A percentile compares a stretch with the other conserved stretches of the same genome.
phyloP scores from a whole-genome alignment of 2,888 invertebrate genomes.

The Sarcophaga variegata region DNA sequence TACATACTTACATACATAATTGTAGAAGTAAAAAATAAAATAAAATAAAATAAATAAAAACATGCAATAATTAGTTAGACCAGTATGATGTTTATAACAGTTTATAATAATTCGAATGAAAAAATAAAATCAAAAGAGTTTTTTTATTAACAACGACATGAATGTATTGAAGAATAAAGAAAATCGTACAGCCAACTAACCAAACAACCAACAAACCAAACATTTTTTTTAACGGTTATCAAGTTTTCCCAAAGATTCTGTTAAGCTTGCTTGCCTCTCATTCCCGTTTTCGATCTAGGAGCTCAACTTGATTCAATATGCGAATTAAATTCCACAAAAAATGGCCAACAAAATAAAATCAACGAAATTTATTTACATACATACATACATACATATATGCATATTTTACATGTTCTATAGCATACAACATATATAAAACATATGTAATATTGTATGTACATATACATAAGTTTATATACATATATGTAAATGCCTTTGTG shows the following conservation, averaged over 20 bases:
- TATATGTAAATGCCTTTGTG: not conserved
- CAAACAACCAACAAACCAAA: constrained; percentile 64
- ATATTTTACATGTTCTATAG: constrained; percentile 11
- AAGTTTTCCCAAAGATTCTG: constrained; percentile 82
- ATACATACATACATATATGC: not conserved
- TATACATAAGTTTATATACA: constrained; percentile 16
- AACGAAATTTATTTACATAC: constrained; percentile 35
- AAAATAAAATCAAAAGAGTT: constrained; percentile 14
- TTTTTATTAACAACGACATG: no score
- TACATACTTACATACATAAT: constrained; percentile 57
- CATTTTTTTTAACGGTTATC: constrained; percentile 76
- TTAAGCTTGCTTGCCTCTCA: constrained; percentile 82
- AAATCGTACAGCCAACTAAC: not conserved
- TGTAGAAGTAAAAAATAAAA: constrained; percentile 32
- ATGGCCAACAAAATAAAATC: constrained; percentile 61
- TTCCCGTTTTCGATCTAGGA: constrained; percentile 82
- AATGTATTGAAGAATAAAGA: no score
- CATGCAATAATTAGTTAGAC: not conserved
- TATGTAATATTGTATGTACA: no score
- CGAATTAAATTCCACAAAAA: constrained; percentile 80
- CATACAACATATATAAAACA: constrained; percentile 11
- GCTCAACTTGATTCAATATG: constrained; percentile 82
- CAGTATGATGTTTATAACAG: constrained; percentile 13
- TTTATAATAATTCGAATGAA: not conserved
- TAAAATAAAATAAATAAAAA: constrained; percentile 1